Conservation (phyloP, 2,797 vertebrate species). For the Karalla daura region DNA sequence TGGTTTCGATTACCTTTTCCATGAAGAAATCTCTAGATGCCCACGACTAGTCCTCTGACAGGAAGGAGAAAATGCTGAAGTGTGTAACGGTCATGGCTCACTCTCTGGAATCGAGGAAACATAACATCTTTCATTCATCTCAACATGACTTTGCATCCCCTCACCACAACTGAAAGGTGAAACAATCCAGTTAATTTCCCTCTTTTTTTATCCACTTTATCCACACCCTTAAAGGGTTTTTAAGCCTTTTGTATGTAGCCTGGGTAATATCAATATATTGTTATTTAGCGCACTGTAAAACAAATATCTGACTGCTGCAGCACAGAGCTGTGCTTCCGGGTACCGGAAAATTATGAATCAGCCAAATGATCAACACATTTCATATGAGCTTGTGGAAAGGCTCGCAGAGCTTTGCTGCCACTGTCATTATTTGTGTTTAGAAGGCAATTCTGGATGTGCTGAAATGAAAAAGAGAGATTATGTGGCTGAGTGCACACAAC, state of each 20-base stretch:
- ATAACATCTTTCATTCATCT: not conserved
- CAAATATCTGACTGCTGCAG: slow-evolving; percentile 43
- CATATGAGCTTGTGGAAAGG: slow-evolving; percentile 45
- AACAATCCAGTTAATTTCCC: not conserved
- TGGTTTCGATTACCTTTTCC: not conserved
- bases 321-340: slow-evolving; percentile 42
- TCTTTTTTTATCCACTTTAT: not conserved
- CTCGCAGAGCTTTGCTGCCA: slow-evolving; percentile 62
- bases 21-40: not conserved
- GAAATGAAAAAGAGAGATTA: slow-evolving; percentile 80
- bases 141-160: not conserved
- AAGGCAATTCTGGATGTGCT: slow-evolving; percentile 76
- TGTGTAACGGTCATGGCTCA: not conserved
- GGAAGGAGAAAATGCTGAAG: not conserved
- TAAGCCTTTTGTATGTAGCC: slow-evolving; percentile 9
- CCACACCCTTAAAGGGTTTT: slow-evolving; percentile 17
- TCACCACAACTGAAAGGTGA: too few relatives aligned
- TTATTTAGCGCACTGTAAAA: slow-evolving; percentile 52
- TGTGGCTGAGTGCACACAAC: slow-evolving; percentile 68
- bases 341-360: slow-evolving; percentile 65
- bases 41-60: not conserved
- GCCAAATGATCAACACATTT: slow-evolving; percentile 67
- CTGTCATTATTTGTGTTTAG: slow-evolving; percentile 77
- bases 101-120: too few relatives aligned
- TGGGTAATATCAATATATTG: slow-evolving; percentile 31